Base-by-base conservation (phyloP, 2,797 vertebrate genomes). In the Choloepus didactylus region DNA sequence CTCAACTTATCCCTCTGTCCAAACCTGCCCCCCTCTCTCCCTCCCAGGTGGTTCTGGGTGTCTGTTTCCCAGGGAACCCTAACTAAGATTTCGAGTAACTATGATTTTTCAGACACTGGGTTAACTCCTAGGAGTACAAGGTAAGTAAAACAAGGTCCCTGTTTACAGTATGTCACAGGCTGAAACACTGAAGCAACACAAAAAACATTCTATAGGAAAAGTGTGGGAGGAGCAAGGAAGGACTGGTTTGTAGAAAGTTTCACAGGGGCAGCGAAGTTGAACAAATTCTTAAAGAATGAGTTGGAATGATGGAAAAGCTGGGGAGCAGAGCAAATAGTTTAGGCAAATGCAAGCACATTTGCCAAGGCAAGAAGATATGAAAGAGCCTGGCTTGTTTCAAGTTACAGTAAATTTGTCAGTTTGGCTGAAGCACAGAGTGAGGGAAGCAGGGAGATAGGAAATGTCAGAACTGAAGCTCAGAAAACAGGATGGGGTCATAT, bases 351-450 rank as follows among this genome's bases (percentile, higher is more conserved):
- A 16, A n/a, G 10, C 79, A 85, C 87, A 49, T 86, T 72, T 89
- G 92, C 67, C 69, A 69, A 88, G 89, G 70, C 54, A 38, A n/a
- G 87, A 64, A 87, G n/a, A 62, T 44, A 46, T 12, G 35, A 79
- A 49, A 21, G 56, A 87, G n/a, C 38, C 93, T 89, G 86, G 92
- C 76, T 91, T 92, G 54, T 62, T 86, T 97, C 93, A 94, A 21
- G 54, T 86, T 76, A 90, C 31, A 90, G 87, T 60, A 59, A 35
- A 82, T 76, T 72, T 72, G 75, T 94, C 91, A 21, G 16, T 19
- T 90, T 62, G 77, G 31, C 87, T 85, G 46, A 90, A 83, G 54
- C 82, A 18, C 19, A 29, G 44, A 76, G 35, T 38, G 66, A 85
- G 38, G 38, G 25, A 56, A 81, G 31, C 51, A 41, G 35, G 29